Evolutionary conservation across 2,797 vertebrate species (phyloP), one percentile per base, ranked within the genome.

Genomic region (Adrianichthys oophorus): DNA sequence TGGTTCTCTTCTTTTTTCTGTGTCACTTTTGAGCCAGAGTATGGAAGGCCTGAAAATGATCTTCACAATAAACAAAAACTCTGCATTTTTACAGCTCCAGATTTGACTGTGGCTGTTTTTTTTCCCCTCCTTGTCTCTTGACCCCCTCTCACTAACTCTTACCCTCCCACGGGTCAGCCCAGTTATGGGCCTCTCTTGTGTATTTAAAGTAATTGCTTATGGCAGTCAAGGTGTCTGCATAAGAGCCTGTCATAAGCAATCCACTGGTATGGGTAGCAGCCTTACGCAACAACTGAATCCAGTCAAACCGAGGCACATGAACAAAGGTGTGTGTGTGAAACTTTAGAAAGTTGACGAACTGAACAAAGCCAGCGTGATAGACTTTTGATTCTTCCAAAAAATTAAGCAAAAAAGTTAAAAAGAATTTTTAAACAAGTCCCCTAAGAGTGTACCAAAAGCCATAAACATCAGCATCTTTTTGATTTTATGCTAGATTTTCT

Each of bases 191-290:
- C 78, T 75, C 82, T 82, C 68, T 52, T 70, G 84, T 64, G 81
- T 80, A 81, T 84, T 86, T 81, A 82, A 74, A 84, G 85, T 86
- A 86, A 88, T 89, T 85, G 74, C 74, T 83, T 65, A 57, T 86
- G 85, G 85, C 87, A 88, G 82, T 85, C 70, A 68, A 89, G 87
- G 87, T 89, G 88, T 88, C 85, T 85, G 85, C 85, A 60, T 83
- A 86, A 90, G 87, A 74, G 78, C 85, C 88, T 90, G 88, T 90
- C 88, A 87, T 82, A 85, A 85, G 83, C 84, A 87, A 89, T 90
- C 78, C 70, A 56, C 42, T 69, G 83, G 79, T 79, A 86, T 87
- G 86, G 83, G 82, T 79, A 79, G 74, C 71, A 65, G 79, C 76
- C 87, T 85, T 88, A 83, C 86, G 82, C 79, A 72, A 59, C 63